phyloP scores from a whole-genome alignment of 1,140 invertebrate species.

The Hycleus cichorii region DNA sequence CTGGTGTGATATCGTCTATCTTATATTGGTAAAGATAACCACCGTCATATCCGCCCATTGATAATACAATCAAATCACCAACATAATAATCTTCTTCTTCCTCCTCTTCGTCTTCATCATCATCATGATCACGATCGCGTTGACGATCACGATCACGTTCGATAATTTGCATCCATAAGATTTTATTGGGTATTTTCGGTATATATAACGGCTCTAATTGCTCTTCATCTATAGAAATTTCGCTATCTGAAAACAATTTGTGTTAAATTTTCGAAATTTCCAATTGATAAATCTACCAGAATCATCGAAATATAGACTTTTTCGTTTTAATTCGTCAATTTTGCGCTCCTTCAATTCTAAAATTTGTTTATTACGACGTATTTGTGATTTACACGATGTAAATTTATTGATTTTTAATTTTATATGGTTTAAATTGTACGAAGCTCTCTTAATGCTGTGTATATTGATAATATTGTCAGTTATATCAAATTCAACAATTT shows the following conservation, averaged over 20 bases:
- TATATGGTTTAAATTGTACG: constrained; percentile 42
- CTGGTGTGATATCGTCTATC: constrained; percentile 33
- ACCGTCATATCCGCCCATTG: constrained; percentile 60
- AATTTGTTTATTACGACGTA: constrained; percentile 40
- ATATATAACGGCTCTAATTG: constrained; percentile 50
- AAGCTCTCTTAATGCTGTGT: too few species aligned
- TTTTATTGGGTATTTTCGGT: constrained; percentile 48
- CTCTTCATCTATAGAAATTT: constrained; percentile 43
- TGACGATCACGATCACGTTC: too few species aligned
- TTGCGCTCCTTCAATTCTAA: too few species aligned
- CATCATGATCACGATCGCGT: too few species aligned
- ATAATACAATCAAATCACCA: constrained; percentile 48
- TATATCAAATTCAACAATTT: constrained; percentile 45
- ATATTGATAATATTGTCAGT: constrained; percentile 15
- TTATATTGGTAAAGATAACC: constrained; percentile 67
- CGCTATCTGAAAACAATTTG: too few species aligned
- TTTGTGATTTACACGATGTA: constrained; percentile 51
- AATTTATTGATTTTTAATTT: constrained; percentile 45
- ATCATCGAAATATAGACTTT: too few species aligned
- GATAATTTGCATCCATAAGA: constrained; percentile 46
- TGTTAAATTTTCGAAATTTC: too few species aligned
- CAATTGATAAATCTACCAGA: too few species aligned
- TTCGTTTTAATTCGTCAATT: too few species aligned
- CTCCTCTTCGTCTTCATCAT: too few species aligned
- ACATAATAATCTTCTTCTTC: constrained; percentile 19